Conservation (phyloP, 2,888 invertebrate species). For the Drosophila kambysellisi region DNA sequence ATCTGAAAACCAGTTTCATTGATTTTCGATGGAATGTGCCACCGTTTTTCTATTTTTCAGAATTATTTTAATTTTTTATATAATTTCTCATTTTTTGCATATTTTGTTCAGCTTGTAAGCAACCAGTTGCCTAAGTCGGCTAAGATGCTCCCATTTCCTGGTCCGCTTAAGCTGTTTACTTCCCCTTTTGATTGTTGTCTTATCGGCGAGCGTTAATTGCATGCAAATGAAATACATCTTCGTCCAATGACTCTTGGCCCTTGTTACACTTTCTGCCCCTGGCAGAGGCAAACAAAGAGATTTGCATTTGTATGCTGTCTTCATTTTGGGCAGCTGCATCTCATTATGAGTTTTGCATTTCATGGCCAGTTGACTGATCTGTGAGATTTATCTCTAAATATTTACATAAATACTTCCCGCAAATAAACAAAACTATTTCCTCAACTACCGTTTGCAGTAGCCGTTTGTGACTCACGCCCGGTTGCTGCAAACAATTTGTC, state of each 20-base stretch:
- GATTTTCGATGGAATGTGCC: background rate
- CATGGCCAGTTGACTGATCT: constrained; percentile 64
- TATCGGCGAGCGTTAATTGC: constrained; percentile 62
- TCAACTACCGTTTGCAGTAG: constrained; percentile 23
- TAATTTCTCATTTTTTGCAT: background rate
- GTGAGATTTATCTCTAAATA: constrained; percentile 37
- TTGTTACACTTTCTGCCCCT: constrained; percentile 76
- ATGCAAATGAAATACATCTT: constrained; percentile 63
- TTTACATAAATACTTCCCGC: constrained; percentile 57
- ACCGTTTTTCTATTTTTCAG: background rate
- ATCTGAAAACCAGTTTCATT: background rate
- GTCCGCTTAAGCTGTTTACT: constrained; percentile 1
- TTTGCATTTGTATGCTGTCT: constrained; percentile 46
- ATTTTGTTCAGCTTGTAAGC: background rate
- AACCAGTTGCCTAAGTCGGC: background rate
- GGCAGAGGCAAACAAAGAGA: constrained; percentile 22
- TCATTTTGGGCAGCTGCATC: constrained; percentile 52
- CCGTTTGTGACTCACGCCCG: constrained; percentile 17
- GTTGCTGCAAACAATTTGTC: constrained; percentile 54
- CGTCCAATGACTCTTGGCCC: constrained; percentile 50
- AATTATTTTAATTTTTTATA: background rate
- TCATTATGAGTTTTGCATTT: constrained; percentile 62
- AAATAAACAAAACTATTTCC: constrained; percentile 52
- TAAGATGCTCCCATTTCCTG: background rate
- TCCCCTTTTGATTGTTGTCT: constrained; percentile 19